Evolutionary conservation across 1,140 invertebrate species (phyloP), one percentile per base, ranked within the genome.

Genomic region (Sinella curviseta): DNA sequence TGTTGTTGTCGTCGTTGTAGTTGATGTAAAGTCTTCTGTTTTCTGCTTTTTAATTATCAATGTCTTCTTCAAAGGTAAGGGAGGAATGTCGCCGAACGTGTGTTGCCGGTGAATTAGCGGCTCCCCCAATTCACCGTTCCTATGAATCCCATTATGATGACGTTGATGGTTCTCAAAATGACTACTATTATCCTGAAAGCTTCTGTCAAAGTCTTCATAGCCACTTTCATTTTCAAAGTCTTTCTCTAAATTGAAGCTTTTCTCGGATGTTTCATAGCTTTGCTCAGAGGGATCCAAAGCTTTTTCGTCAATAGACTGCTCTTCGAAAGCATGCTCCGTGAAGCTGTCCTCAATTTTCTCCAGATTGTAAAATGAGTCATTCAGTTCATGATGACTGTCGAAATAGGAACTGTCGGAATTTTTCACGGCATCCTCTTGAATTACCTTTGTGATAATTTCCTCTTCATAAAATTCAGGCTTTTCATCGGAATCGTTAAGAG

Each of bases 211-310:
- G 14, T 70, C 65, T 14, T 70, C 65, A 33, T 70, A 70, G 26
- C 65, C 65, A n/a, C 65, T 70, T 33, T 70, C 65, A 12, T 3
- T n/a, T 33, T 70, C 65, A 70, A 60, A 60, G n/a, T 70, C 65
- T 30, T 33, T 70, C 24, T 70, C 65, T 4, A 17, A 60, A 3
- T 26, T 8, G 65, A 31, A 70, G 24, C 31, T 70, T 33, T 70
- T 30, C n/a, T 30, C 31, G 26, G 31, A 60, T 4, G 55, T 33
- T 33, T 70, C 65, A 24, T n/a, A 65, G 4, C 14, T 65, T 26
- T 65, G 14, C 57, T 70, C 65, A n/a, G 28, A 70, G 14, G 4
- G 8, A n/a, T 70, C n/a, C 8, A 8, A 70, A 3, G 8, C 2
- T 33, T 70, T 70, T 2, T 70, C 65, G 14, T 48, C 8, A 48